A percentile compares a stretch with the other conserved stretches of the same genome.
These are phyloP conservation scores for Nomada ruficornis DNA, from an alignment of 2,888 invertebrate genomes.

Conservation along the genomic window DNA sequence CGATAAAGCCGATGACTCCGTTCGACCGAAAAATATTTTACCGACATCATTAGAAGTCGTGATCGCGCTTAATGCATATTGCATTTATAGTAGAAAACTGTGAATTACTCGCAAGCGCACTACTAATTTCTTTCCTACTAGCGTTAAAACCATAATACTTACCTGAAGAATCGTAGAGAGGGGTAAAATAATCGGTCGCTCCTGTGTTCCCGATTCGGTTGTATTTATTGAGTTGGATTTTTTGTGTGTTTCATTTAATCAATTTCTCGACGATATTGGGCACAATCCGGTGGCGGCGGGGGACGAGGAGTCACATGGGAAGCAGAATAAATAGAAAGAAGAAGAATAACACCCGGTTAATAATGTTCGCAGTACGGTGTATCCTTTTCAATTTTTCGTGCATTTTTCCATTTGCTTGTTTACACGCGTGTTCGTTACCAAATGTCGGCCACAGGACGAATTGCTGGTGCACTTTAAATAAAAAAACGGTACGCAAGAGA, in stretches of 20 bases:
- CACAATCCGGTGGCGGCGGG: constrained; percentile 69
- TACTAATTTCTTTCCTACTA: constrained; percentile 17
- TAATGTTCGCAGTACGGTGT: constrained; percentile 46
- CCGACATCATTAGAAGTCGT: background rate
- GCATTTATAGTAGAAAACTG: constrained; percentile 12
- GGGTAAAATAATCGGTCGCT: constrained; percentile 73
- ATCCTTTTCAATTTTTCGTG: constrained; percentile 18
- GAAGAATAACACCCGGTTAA: constrained; percentile 79
- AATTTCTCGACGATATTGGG: constrained; percentile 49
- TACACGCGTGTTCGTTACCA: background rate
- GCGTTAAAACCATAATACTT: constrained; percentile 67
- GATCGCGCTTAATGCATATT: constrained; percentile 15
- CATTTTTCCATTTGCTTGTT: background rate
- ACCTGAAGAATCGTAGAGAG: constrained; percentile 79
- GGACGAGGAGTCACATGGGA: constrained; percentile 76
- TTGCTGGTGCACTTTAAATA: constrained; percentile 8
- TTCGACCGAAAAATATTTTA: background rate
- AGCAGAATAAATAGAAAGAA: constrained; percentile 79
- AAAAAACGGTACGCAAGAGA: background rate
- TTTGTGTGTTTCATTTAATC: constrained; percentile 48
- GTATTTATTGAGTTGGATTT: constrained; percentile 49
- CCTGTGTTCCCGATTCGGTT: constrained; percentile 63
- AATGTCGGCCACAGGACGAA: constrained; percentile 5
- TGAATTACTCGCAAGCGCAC: constrained; percentile 18
- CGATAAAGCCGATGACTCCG: too few species aligned